Conservation (phyloP, 2,113 vertebrate genomes). For the Siphamia tubifer region DNA sequence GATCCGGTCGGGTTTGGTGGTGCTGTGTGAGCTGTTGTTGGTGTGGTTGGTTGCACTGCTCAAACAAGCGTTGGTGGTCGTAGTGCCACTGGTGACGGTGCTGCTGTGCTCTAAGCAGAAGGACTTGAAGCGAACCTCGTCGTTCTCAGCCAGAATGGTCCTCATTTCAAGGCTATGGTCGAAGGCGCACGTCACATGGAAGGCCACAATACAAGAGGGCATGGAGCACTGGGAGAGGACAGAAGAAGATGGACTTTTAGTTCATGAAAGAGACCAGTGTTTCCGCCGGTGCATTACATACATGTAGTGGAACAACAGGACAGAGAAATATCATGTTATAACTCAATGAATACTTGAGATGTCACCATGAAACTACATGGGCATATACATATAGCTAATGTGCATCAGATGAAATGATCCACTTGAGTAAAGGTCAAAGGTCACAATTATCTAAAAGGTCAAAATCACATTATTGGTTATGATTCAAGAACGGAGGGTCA, state of each 20-base stretch:
- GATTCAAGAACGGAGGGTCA: no score
- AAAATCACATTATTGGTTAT: no score
- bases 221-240: conserved; percentile 88
- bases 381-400: no score
- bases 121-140: conserved; percentile 97
- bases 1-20: conserved; percentile 30
- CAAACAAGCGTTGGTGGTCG: conserved; percentile 10
- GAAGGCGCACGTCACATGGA: conserved; percentile 98
- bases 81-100: conserved; percentile 47
- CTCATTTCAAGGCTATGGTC: conserved; percentile 95
- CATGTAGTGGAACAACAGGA: no score
- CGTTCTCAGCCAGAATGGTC: conserved; percentile 94
- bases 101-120: conserved; percentile 96
- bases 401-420: no score
- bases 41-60: conserved; percentile 26
- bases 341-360: no score
- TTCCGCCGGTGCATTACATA: no score
- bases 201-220: conserved; percentile 93
- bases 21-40: conserved; percentile 6
- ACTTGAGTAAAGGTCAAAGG: no score
- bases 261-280: background rate
- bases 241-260: background rate
- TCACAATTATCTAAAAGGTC: no score
- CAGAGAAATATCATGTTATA: no score
- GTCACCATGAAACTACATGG: no score